Conservation (phyloP, 2,797 vertebrate genomes). For the Okamejei kenojei region DNA sequence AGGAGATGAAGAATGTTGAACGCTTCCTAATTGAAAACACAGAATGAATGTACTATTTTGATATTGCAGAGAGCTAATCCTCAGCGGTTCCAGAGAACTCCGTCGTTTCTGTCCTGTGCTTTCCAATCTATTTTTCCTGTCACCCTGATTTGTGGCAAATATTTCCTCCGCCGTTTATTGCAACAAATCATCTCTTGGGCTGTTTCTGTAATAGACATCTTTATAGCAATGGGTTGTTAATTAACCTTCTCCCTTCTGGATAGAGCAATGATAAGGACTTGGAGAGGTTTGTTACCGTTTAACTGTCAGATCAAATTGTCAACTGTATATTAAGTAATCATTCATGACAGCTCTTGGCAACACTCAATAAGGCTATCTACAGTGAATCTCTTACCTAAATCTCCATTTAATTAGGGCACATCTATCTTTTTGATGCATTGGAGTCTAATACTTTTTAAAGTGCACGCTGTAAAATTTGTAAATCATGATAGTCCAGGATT, state of each 20-base stretch:
- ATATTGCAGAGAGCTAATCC: not conserved
- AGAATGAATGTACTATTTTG: not conserved
- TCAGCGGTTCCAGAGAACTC: not conserved
- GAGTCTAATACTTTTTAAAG: not conserved
- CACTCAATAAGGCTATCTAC: not conserved
- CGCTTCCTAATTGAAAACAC: not conserved
- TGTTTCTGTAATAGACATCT: not conserved
- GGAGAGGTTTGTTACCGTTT: not conserved
- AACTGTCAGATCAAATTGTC: not conserved
- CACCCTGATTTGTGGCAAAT: not conserved
- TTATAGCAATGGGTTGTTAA: not conserved
- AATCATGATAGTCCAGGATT: no score
- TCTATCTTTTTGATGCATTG: not conserved
- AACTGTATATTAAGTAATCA: not conserved
- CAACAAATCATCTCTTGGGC: not conserved
- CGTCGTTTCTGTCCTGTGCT: not conserved
- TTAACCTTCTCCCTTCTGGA: not conserved
- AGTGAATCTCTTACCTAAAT: not conserved
- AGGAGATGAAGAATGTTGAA: not conserved
- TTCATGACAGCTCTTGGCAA: not conserved
- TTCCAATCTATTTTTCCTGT: not conserved
- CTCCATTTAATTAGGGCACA: not conserved
- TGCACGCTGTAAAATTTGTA: no score
- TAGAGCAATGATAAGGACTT: not conserved
- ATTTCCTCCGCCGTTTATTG: not conserved